Evolutionary conservation across 1,140 invertebrate species (phyloP), one percentile per base, ranked within the genome.

Genomic region (Bombus sibiricus): DNA sequence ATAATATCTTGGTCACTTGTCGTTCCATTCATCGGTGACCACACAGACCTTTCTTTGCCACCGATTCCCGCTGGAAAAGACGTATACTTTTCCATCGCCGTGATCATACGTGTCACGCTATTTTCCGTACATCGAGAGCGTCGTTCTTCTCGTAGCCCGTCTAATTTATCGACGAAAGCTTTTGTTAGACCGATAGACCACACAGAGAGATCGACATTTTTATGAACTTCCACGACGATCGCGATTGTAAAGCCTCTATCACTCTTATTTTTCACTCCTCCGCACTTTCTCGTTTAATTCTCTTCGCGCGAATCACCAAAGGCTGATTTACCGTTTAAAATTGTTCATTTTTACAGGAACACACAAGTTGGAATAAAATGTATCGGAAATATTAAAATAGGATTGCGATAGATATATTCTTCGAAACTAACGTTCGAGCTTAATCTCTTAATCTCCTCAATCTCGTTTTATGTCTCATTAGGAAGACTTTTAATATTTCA

Each of bases 121-220:
- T 92, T 91, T 93, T 86, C 69, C 80, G 73, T 87, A 78, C 59
- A 91, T 88, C 83, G 86, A 78, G 86, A 86, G 83, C 81, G 76
- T 62, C 79, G 81, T 86, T 86, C 59, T 77, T 34, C 64, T 77
- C 39, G 57, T 74, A 53, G 79, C 10, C 37, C n/a, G 37, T 57
- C 88, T 93, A 93, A 94, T 94, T 94, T 94, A 94, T 94, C 86
- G 93, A 87, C 89, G 73, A 53, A n/a, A 22, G 10, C 22, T 53
- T 92, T 94, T 93, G 92, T 93, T 75, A 76, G 43, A 15, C 68
- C 39, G 12, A 68, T 32, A 66, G 92, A 92, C 94, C 94, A 93
- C 93, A 94, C 93, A 93, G 78, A 74, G 76, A 22, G 88, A 82
- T 91, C 84, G 81, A 91, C 86, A 87, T 87, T 87, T 91, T 90